Conservation (phyloP, 2,113 vertebrate genomes). For the Poecilia latipinna region DNA sequence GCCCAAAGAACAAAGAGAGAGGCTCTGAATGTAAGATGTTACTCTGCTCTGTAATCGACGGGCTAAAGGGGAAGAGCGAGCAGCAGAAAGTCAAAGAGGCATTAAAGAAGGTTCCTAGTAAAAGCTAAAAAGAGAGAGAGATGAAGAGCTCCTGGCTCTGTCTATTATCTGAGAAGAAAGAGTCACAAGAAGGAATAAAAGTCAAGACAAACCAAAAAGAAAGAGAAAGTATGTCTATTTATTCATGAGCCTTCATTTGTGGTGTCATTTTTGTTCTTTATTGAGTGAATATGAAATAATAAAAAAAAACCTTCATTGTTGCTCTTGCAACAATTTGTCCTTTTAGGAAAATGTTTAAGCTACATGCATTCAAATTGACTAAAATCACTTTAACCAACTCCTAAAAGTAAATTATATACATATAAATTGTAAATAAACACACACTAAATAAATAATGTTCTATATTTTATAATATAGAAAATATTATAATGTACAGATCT, state of each 20-base stretch:
- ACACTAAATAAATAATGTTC: not conserved
- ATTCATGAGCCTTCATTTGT: conserved; percentile 13
- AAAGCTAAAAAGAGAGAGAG: conserved; percentile 18
- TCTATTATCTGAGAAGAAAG: conserved; percentile 42
- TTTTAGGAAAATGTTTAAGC: not conserved
- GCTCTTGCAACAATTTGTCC: not conserved
- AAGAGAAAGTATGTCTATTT: conserved; percentile 4
- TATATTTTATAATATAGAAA: too few species aligned
- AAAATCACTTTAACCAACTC: not conserved
- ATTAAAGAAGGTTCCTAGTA: conserved; percentile 47
- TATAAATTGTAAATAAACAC: not conserved
- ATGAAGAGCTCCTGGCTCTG: conserved; percentile 23
- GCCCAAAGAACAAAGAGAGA: conserved; percentile 46
- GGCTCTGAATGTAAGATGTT: conserved; percentile 62
- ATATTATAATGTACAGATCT: too few species aligned
- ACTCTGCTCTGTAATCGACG: conserved; percentile 45
- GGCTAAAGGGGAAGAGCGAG: conserved; percentile 35
- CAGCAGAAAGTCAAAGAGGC: conserved; percentile 28
- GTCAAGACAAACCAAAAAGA: conserved; percentile 1
- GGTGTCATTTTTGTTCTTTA: conserved; percentile 8
- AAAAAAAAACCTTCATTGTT: not conserved
- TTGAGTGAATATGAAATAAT: not conserved
- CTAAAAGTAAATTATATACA: not conserved
- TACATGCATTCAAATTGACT: not conserved
- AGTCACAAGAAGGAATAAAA: conserved; percentile 27